These are phyloP conservation scores for Eupithecia vulgata DNA, from an alignment of 2,888 invertebrate genomes.

Conservation along the genomic window DNA sequence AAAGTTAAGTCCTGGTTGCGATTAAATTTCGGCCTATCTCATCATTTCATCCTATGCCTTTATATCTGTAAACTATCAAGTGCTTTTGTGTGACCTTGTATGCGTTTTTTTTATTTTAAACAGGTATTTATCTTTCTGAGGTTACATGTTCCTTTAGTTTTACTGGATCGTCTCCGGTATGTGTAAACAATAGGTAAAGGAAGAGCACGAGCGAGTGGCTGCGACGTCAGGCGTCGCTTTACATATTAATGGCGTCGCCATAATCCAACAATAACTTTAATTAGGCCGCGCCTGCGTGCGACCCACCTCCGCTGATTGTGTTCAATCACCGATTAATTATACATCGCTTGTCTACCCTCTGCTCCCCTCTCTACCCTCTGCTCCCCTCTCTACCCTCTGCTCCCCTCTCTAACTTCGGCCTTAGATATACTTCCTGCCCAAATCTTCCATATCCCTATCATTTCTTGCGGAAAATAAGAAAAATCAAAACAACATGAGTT, in stretches of 20 bases:
- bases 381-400: neutral
- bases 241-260: constrained; percentile 82
- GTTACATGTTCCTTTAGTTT: neutral
- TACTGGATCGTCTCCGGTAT: neutral
- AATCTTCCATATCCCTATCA: neutral
- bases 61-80: neutral
- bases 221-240: constrained; percentile 77
- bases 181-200: constrained; percentile 48
- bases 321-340: constrained; percentile 8
- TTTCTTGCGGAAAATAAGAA: neutral
- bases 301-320: constrained; percentile 4
- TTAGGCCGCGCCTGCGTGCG: constrained; percentile 56
- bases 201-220: constrained; percentile 61
- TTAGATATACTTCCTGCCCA: neutral
- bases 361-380: neutral
- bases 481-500: neutral
- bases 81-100: neutral
- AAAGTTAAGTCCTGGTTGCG: too few relatives aligned
- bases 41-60: neutral
- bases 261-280: constrained; percentile 82
- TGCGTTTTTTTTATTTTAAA: neutral
- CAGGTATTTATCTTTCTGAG: neutral
- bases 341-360: neutral
- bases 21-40: neutral
- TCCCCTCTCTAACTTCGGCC: neutral